Conservation (phyloP, 1,140 invertebrate genomes). For the Drosophila willistoni region DNA sequence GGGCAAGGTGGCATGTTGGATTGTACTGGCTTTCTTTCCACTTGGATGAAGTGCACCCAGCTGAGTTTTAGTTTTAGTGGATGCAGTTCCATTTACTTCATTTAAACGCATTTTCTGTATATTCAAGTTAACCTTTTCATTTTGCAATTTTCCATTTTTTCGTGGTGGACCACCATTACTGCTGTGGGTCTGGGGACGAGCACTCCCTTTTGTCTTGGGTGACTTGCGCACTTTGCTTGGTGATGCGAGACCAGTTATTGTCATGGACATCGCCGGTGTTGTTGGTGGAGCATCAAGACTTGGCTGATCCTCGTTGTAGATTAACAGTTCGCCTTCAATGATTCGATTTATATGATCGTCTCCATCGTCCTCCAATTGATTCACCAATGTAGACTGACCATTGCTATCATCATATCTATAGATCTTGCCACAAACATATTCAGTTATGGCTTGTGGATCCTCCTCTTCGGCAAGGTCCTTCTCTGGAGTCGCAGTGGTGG, state of each 20-base stretch:
- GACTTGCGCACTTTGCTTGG: constrained; percentile 20
- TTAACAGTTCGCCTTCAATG: neutral
- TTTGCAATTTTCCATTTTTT: constrained; percentile 1
- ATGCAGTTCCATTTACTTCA: neutral
- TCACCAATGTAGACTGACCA: constrained; percentile 1
- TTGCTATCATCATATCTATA: constrained; percentile 20
- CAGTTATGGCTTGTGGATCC: neutral
- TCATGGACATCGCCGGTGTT: constrained; percentile 10
- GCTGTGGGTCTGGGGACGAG: neutral
- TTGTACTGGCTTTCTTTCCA: neutral
- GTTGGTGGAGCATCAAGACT: neutral
- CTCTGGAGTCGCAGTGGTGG: neutral
- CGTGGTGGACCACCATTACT: neutral
- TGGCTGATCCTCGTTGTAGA: neutral
- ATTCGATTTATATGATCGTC: no score
- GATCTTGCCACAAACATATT: constrained; percentile 37
- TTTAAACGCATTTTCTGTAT: neutral
- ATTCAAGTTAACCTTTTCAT: neutral
- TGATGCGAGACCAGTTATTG: constrained; percentile 12
- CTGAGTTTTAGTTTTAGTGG: neutral
- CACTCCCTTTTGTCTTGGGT: constrained; percentile 19
- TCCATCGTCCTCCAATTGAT: neutral
- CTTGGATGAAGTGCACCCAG: neutral
- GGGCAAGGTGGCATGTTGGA: neutral
- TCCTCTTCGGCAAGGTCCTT: constrained; percentile 12